A percentile compares a stretch with the other conserved stretches of the same genome.
phyloP scores from a whole-genome alignment of 1,140 invertebrate genomes.

The Zaprionus lachaisei region DNA sequence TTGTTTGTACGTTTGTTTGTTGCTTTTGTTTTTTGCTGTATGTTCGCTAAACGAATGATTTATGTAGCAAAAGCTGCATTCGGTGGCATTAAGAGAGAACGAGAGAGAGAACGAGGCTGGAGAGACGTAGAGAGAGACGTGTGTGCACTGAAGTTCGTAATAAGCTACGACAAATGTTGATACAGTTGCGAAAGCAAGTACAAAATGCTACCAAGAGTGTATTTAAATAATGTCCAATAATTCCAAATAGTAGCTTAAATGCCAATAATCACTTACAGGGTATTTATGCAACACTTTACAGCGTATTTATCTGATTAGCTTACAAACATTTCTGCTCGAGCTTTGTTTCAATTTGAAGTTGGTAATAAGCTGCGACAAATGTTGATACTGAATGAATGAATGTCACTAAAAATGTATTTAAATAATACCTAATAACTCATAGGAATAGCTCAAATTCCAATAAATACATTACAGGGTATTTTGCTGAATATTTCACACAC shows the following conservation, averaged over 20 bases:
- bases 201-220: background rate
- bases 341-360: no score
- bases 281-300: no score
- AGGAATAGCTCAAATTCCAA: background rate
- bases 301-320: no score
- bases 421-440: background rate
- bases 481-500: no score
- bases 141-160: constrained; percentile 53
- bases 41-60: constrained; percentile 57
- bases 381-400: background rate
- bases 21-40: constrained; percentile 10
- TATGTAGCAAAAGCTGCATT: constrained; percentile 48
- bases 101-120: constrained; percentile 9
- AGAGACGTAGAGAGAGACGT: background rate
- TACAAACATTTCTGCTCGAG: no score
- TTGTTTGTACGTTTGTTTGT: constrained; percentile 30
- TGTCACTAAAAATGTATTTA: background rate
- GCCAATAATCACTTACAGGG: background rate
- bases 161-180: constrained; percentile 71
- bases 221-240: background rate
- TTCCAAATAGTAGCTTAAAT: background rate
- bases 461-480: background rate
- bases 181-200: constrained; percentile 28
- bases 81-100: constrained; percentile 16
- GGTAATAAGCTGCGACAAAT: no score